Percentiles rank a stretch among this genome's conserved stretches.
Conservation (phyloP, 2,888 invertebrate species). For the Cantharis flavilabris region DNA sequence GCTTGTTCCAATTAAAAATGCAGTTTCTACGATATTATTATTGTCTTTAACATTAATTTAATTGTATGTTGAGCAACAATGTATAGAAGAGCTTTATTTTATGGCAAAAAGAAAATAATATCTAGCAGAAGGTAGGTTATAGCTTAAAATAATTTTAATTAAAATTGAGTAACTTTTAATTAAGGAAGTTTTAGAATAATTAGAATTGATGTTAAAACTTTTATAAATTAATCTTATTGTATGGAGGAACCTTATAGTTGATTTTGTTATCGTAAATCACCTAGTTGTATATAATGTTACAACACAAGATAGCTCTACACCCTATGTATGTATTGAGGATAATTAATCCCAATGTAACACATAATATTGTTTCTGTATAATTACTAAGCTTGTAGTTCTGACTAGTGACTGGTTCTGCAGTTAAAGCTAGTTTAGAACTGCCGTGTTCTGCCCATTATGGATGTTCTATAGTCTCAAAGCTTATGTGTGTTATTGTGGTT, state of each 20-base stretch:
- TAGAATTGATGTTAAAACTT: background rate
- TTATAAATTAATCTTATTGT: background rate
- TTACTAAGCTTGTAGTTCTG: constrained; percentile 54
- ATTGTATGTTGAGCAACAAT: background rate
- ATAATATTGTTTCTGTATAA: constrained; percentile 57
- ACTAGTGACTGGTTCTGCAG: constrained; percentile 48
- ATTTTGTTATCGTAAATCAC: constrained; percentile 23
- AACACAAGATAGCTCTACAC: constrained; percentile 26
- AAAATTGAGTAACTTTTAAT: background rate
- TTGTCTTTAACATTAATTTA: background rate
- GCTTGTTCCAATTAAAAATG: no score
- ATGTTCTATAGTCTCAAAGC: constrained; percentile 32
- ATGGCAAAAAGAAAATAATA: background rate
- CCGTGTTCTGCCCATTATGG: constrained; percentile 38
- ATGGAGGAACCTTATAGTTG: constrained; percentile 1
- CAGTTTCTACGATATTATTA: no score
- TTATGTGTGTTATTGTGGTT: constrained; percentile 28
- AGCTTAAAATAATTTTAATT: background rate
- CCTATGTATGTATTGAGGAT: constrained; percentile 44
- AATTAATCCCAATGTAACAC: constrained; percentile 56
- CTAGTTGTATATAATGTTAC: constrained; percentile 20
- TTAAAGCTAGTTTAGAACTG: constrained; percentile 39
- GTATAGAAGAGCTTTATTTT: background rate
- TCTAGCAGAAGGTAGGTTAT: background rate
- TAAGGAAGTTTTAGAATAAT: background rate